A percentile compares a stretch with the other conserved stretches of the same genome.
These are phyloP conservation scores for Caenorhabditis sulstoni DNA, from an alignment of 2,888 invertebrate species.

Conservation along the genomic window DNA sequence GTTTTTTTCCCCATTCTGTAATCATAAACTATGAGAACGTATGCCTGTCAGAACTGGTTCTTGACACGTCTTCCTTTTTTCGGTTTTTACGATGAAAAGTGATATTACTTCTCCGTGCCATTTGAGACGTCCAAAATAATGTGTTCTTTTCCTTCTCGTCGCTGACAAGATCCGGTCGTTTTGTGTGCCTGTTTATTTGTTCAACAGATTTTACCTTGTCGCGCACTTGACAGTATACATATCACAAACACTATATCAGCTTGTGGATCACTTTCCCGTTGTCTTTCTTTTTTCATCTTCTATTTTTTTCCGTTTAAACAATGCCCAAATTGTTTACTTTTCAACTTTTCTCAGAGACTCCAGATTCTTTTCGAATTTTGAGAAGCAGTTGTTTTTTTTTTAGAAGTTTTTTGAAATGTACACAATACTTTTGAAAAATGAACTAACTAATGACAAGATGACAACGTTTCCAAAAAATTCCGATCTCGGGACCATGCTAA, in stretches of 20 bases:
- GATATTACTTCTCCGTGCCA: slow-evolving; percentile 32
- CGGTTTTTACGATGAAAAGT: slow-evolving; percentile 6
- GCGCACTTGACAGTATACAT: slow-evolving; percentile 56
- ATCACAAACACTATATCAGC: slow-evolving; percentile 44
- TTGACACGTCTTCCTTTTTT: not conserved
- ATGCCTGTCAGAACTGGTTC: slow-evolving; percentile 29
- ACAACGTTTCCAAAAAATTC: slow-evolving; percentile 20
- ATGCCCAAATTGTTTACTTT: slow-evolving; percentile 49
- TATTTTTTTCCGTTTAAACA: slow-evolving; percentile 23
- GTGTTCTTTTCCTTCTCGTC: not conserved
- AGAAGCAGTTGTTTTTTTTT: not conserved
- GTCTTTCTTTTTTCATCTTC: slow-evolving; percentile 3
- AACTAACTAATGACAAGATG: slow-evolving; percentile 18
- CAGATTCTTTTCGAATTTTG: not conserved
- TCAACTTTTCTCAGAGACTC: slow-evolving; percentile 12
- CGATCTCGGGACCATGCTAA: too few species aligned
- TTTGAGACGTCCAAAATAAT: slow-evolving; percentile 21
- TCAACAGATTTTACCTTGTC: slow-evolving; percentile 38
- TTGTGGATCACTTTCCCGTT: slow-evolving; percentile 5
- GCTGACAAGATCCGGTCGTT: slow-evolving; percentile 12
- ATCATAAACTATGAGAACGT: slow-evolving; percentile 38
- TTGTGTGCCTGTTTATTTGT: slow-evolving; percentile 44
- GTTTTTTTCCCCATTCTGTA: too few species aligned
- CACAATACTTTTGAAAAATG: slow-evolving; percentile 15
- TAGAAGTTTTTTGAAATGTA: too few species aligned